Conservation (phyloP, 2,797 vertebrate species). For the Limosa lapponica region DNA sequence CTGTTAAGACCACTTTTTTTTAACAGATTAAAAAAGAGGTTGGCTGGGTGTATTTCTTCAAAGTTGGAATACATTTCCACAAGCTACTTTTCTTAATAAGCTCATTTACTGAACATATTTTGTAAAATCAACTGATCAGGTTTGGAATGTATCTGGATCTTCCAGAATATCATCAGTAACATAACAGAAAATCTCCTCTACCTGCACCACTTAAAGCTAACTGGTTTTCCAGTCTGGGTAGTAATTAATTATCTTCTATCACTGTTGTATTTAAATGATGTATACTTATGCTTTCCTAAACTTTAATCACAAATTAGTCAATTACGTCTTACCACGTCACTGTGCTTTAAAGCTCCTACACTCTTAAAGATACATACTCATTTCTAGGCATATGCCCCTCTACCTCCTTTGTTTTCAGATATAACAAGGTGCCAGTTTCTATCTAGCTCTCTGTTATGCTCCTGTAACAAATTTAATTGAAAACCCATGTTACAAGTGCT, state of each 20-base stretch:
- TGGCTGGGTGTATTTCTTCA: background rate
- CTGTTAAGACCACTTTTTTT: background rate
- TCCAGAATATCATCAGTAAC: background rate
- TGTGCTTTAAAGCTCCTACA: background rate
- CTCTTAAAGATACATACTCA: background rate
- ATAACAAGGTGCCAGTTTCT: background rate
- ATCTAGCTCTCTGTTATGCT: background rate
- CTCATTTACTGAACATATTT: background rate
- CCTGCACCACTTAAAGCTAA: background rate
- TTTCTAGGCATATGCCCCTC: background rate
- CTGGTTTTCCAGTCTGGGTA: background rate
- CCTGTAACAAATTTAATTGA: background rate
- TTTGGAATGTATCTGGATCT: background rate
- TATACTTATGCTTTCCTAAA: background rate
- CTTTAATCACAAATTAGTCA: background rate
- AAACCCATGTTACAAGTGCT: background rate
- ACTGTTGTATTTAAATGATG: background rate
- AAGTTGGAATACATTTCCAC: background rate
- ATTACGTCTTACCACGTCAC: background rate
- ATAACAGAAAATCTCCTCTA: background rate
- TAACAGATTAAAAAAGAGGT: background rate
- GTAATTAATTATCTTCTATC: background rate
- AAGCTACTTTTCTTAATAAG: background rate
- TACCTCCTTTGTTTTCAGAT: background rate
- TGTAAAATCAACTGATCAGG: background rate